A percentile compares a stretch with the other conserved stretches of the same genome.
Evolutionary conservation across 2,888 invertebrate genomes (phyloP).

Genomic region (Meghimatium bilineatum): DNA sequence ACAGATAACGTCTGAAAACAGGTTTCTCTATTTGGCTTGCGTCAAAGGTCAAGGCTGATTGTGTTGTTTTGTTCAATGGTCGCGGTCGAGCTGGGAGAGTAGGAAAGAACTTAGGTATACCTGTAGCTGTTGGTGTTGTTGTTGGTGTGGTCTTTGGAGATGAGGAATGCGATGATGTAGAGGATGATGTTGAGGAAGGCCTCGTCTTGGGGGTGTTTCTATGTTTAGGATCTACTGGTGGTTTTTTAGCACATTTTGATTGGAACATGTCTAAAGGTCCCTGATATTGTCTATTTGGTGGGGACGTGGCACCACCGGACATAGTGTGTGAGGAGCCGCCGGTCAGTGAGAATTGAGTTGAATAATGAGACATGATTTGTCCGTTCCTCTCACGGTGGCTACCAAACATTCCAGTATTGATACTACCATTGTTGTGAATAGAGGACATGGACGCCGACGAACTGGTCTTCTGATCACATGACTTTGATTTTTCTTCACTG

Average conservation of each 20-base stretch:
- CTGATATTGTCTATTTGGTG: not conserved
- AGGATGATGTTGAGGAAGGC: slow-evolving; percentile 29
- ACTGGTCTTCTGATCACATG: slow-evolving; percentile 10
- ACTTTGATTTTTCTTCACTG: slow-evolving; percentile 16
- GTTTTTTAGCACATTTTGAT: slow-evolving; percentile 9
- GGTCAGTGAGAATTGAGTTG: not conserved
- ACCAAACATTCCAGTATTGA: not conserved
- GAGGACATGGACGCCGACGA: slow-evolving; percentile 42
- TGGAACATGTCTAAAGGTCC: slow-evolving; percentile 8
- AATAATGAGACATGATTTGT: not conserved
- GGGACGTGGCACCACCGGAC: not conserved
- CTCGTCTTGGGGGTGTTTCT: slow-evolving; percentile 1
- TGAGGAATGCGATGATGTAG: slow-evolving; percentile 27
- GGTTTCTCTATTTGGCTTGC: slow-evolving; percentile 26
- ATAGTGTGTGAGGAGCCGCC: not conserved
- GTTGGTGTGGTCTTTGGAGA: slow-evolving; percentile 28
- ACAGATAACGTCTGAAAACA: slow-evolving; percentile 60
- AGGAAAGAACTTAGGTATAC: slow-evolving; percentile 24
- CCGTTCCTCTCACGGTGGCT: not conserved
- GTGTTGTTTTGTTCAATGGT: slow-evolving; percentile 12
- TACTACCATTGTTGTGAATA: slow-evolving; percentile 13
- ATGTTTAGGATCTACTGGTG: slow-evolving; percentile 30
- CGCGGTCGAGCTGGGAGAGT: not conserved
- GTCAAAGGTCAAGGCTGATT: slow-evolving; percentile 32
- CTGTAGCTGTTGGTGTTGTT: slow-evolving; percentile 18